These are phyloP conservation scores for Acleris literana DNA, from an alignment of 2,888 invertebrate genomes.

Conservation along the genomic window DNA sequence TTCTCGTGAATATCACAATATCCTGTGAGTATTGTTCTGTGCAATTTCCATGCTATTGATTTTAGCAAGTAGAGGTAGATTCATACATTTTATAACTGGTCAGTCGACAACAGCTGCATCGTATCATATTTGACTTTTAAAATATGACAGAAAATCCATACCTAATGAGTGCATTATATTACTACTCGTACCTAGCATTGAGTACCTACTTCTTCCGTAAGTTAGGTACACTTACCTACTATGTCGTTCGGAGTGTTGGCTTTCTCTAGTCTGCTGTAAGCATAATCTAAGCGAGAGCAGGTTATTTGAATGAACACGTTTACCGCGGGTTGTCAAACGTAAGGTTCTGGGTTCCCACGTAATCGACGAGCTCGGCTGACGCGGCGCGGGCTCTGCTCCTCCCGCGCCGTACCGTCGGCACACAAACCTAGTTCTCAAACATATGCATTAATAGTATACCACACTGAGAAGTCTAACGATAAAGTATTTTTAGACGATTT, in stretches of 20 bases:
- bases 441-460: not conserved
- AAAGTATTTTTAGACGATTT: too few species aligned
- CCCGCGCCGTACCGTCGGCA: constrained; percentile 41
- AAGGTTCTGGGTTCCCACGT: constrained; percentile 63
- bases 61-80: not conserved
- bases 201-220: too few species aligned
- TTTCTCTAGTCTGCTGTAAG: not conserved
- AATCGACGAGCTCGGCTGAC: constrained; percentile 64
- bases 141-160: too few species aligned
- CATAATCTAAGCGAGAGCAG: too few species aligned
- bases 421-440: constrained; percentile 5
- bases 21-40: not conserved
- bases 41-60: not conserved
- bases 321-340: constrained; percentile 46
- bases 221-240: too few species aligned
- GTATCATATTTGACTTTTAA: too few species aligned
- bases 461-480: too few species aligned
- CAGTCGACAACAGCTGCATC: too few species aligned
- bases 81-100: too few species aligned
- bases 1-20: constrained; percentile 9
- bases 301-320: constrained; percentile 33
- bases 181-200: too few species aligned
- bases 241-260: not conserved
- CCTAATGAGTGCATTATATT: too few species aligned
- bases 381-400: constrained; percentile 49